Percentiles rank a stretch among this genome's conserved stretches.
Conservation (phyloP, 2,797 vertebrate species). For the Brotula barbata region DNA sequence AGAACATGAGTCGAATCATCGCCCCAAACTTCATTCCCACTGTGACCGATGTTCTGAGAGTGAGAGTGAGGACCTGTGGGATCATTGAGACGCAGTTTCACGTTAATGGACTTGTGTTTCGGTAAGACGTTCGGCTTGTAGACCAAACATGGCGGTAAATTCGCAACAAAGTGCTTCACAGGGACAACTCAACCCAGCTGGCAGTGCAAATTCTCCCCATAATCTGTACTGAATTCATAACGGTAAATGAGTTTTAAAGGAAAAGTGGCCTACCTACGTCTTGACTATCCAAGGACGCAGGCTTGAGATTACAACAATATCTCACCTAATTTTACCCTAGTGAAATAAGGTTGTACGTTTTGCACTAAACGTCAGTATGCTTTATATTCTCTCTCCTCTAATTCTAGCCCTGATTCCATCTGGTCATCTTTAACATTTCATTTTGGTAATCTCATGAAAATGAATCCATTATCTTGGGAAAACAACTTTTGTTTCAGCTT, state of each 20-base stretch:
- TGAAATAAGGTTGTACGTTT: not conserved
- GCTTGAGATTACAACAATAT: conserved; percentile 37
- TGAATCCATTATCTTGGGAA: too few species aligned
- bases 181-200: not conserved
- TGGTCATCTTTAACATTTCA: too few species aligned
- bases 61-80: conserved; percentile 77
- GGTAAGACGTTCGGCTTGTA: conserved; percentile 59
- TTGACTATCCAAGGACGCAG: too few species aligned
- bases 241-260: not conserved
- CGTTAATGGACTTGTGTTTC: conserved; percentile 63
- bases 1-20: conserved; percentile 76
- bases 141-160: not conserved
- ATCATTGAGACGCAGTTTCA: conserved; percentile 80
- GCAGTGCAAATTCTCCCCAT: not conserved
- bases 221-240: not conserved
- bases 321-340: conserved; percentile 8
- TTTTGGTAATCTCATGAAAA: too few species aligned
- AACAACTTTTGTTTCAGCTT: too few species aligned
- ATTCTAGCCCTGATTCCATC: too few species aligned
- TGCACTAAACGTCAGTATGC: too few species aligned
- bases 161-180: not conserved
- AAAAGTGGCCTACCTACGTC: too few species aligned
- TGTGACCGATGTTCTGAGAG: conserved; percentile 74
- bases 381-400: too few species aligned
- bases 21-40: conserved; percentile 76